phyloP scores from a whole-genome alignment of 2,888 invertebrate genomes.

The Eurois occulta region DNA sequence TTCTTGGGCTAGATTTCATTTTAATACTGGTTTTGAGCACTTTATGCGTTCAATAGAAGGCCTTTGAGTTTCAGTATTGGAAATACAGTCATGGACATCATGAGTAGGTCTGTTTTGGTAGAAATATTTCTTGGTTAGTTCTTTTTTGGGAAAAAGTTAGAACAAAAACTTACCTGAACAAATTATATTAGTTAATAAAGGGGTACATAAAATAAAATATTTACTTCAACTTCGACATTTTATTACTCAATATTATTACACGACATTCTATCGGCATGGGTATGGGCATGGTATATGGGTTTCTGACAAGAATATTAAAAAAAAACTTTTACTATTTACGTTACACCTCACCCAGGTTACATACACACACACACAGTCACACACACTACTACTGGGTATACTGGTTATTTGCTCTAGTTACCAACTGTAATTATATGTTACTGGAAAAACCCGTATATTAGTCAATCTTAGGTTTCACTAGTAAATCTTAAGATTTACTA shows the following conservation, averaged over 20 bases:
- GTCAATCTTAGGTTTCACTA: neutral
- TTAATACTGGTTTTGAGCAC: neutral
- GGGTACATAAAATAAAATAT: constrained; percentile 22
- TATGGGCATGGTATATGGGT: too few relatives aligned
- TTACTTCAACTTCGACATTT: neutral
- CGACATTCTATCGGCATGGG: neutral
- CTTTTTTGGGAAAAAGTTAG: neutral
- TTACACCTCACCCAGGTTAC: neutral
- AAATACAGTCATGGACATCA: neutral
- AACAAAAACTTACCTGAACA: constrained; percentile 33
- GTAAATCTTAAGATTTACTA: neutral
- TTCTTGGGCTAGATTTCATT: neutral
- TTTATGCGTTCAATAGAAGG: neutral
- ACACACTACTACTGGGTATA: neutral
- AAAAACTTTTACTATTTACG: neutral
- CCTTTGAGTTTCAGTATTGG: neutral
- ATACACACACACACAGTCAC: too few relatives aligned
- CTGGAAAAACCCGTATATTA: neutral
- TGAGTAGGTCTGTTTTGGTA: neutral
- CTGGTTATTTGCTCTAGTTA: constrained; percentile 3
- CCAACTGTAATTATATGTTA: neutral
- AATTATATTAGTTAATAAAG: neutral
- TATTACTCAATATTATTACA: neutral
- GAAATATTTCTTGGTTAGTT: neutral
- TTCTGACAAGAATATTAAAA: neutral